These are phyloP conservation scores for Dryocosmus kuriphilus DNA, from an alignment of 2,888 invertebrate genomes.

Conservation along the genomic window DNA sequence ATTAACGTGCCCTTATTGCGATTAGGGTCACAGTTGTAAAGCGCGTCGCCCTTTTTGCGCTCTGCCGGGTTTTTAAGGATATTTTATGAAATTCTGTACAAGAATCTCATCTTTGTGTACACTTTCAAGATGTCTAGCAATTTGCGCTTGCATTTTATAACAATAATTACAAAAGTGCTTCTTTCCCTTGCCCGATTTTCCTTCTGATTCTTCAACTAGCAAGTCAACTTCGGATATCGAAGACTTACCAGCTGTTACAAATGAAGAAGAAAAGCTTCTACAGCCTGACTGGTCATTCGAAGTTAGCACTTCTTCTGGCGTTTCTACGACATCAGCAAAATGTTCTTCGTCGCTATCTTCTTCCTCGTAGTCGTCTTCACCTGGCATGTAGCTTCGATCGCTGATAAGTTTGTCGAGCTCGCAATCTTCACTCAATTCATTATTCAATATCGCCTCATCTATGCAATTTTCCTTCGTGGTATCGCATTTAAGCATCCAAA, in stretches of 20 bases:
- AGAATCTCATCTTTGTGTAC: background rate
- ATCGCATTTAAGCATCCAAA: too few relatives aligned
- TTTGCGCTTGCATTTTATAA: background rate
- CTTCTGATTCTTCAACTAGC: background rate
- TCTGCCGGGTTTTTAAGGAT: too few relatives aligned
- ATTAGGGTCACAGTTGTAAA: background rate
- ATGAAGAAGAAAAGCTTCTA: background rate
- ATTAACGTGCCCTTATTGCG: background rate
- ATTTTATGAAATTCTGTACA: background rate
- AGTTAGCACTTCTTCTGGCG: too few relatives aligned
- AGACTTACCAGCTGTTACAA: background rate
- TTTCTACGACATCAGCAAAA: too few relatives aligned
- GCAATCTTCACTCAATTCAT: too few relatives aligned
- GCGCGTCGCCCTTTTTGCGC: background rate
- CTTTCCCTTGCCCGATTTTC: background rate
- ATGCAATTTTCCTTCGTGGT: too few relatives aligned
- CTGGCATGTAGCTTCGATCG: too few relatives aligned
- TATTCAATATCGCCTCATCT: too few relatives aligned
- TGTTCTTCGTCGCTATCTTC: too few relatives aligned
- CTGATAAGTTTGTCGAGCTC: too few relatives aligned
- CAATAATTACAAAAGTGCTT: background rate
- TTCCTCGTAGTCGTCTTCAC: too few relatives aligned
- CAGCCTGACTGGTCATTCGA: too few relatives aligned
- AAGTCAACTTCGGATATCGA: background rate
- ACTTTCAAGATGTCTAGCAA: background rate